These are phyloP conservation scores for Cepaea hortensis DNA, from an alignment of 2,888 invertebrate species.

Conservation along the genomic window DNA sequence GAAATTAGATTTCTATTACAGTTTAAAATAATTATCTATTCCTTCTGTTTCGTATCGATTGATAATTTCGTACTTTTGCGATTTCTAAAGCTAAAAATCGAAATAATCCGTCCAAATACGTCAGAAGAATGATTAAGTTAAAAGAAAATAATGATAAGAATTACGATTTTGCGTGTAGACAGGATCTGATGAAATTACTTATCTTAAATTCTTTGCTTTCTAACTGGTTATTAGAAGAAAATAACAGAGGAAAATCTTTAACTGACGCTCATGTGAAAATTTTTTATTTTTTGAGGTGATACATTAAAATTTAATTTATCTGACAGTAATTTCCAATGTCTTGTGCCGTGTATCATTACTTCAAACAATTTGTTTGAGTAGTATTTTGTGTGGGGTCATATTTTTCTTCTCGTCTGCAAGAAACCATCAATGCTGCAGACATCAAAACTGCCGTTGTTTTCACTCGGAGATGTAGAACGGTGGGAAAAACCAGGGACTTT, in stretches of 20 bases:
- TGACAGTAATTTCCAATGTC: not conserved
- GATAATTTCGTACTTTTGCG: too few species aligned
- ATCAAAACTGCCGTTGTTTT: too few species aligned
- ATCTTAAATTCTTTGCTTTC: constrained; percentile 17
- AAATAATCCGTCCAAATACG: constrained; percentile 3
- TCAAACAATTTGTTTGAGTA: not conserved
- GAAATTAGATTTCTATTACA: not conserved
- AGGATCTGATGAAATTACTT: constrained; percentile 16
- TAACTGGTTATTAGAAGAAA: constrained; percentile 13
- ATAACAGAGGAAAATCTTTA: constrained; percentile 8
- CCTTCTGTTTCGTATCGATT: too few species aligned
- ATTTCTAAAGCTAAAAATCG: constrained; percentile 1
- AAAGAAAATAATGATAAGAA: constrained; percentile 10
- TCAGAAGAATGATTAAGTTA: not conserved
- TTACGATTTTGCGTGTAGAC: not conserved
- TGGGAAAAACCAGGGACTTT: too few species aligned
- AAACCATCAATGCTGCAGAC: too few species aligned
- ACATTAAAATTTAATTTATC: constrained; percentile 17
- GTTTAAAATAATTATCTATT: too few species aligned
- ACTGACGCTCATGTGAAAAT: constrained; percentile 7
- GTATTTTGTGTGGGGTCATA: too few species aligned
- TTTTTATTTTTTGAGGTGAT: not conserved
- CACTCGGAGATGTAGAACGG: too few species aligned
- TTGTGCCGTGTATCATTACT: not conserved
- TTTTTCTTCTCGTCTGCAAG: too few species aligned